phyloP scores from a whole-genome alignment of 2,797 vertebrate species.

The Falco naumanni region DNA sequence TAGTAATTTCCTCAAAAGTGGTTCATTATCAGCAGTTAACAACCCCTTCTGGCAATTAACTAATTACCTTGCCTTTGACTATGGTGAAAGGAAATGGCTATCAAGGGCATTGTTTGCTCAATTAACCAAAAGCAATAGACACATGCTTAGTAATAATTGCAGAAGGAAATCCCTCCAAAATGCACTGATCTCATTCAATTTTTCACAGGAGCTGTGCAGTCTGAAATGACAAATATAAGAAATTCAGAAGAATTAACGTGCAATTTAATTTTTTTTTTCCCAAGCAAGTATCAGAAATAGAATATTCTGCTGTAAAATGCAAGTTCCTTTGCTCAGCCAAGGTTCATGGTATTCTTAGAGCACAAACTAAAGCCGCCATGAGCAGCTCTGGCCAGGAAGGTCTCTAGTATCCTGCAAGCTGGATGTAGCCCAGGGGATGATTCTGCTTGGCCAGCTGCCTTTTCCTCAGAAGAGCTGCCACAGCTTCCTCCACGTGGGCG shows the following conservation, averaged over 20 bases:
- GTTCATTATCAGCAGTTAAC: slow-evolving; percentile 74
- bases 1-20: slow-evolving; percentile 64
- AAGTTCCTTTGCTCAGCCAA: background rate
- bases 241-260: background rate
- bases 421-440: slow-evolving; percentile 30
- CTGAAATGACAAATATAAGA: background rate
- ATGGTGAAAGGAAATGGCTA: slow-evolving; percentile 50
- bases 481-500: background rate
- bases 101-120: slow-evolving; percentile 76
- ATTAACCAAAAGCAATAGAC: slow-evolving; percentile 73
- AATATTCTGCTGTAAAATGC: background rate
- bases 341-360: background rate
- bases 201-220: background rate
- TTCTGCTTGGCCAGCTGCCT: slow-evolving; percentile 34
- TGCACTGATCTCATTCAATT: background rate
- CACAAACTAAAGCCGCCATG: background rate
- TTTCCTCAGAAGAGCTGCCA: background rate
- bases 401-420: background rate
- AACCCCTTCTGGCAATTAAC: slow-evolving; percentile 72
- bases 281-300: background rate
- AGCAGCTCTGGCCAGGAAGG: background rate
- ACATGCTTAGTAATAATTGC: slow-evolving; percentile 57
- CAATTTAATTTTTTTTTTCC: background rate
- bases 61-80: slow-evolving; percentile 74
- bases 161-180: slow-evolving; percentile 35